Evolutionary conservation across 2,797 vertebrate species (phyloP).

Genomic region (Enteromius unitaeniatus): DNA sequence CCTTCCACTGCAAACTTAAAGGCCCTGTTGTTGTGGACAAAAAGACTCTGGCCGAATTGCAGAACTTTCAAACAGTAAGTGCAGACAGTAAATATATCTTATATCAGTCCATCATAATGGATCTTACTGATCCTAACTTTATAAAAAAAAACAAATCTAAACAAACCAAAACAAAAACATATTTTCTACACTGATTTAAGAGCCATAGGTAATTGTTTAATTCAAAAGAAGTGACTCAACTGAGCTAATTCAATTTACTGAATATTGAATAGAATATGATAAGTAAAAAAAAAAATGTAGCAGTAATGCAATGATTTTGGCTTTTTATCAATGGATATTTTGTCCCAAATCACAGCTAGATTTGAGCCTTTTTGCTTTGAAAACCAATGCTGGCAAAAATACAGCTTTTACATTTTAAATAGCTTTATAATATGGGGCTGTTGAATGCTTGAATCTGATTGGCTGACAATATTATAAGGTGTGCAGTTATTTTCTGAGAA

Average conservation of each 20-base stretch:
- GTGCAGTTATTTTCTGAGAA: neutral
- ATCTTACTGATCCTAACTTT: neutral
- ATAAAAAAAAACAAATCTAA: neutral
- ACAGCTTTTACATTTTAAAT: neutral
- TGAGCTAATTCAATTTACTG: neutral
- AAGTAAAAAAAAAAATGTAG: neutral
- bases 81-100: neutral
- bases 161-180: neutral
- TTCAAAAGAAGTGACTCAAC: neutral
- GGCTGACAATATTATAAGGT: no score
- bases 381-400: no score
- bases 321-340: neutral
- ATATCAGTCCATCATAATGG: neutral
- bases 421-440: neutral
- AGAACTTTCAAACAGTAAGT: constrained; percentile 94
- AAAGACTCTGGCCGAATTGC: constrained; percentile 91
- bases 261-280: neutral
- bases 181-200: neutral
- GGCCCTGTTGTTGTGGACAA: constrained; percentile 87
- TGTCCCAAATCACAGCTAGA: neutral
- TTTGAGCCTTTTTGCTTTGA: neutral
- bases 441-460: no score
- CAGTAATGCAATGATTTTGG: neutral
- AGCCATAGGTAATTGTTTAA: neutral
- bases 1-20: constrained; percentile 92